Evolutionary conservation across 2,888 invertebrate genomes (phyloP), one percentile per base, ranked within the genome.

Genomic region (Drymonia ruficornis): DNA sequence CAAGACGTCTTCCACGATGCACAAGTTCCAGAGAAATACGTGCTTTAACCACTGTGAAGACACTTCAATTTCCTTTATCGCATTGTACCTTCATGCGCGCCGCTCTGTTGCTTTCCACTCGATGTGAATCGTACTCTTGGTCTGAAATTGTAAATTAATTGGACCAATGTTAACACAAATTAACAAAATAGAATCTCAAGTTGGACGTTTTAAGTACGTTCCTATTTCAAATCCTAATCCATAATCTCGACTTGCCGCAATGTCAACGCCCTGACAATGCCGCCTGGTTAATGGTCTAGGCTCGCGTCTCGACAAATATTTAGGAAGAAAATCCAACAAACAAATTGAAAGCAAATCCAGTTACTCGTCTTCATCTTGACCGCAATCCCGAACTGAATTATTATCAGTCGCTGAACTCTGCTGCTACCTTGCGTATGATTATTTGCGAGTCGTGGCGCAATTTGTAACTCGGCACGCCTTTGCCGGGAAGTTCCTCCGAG

Each of bases 361-460:
- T 40, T 16, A 16, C 9, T n/a, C 36, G n/a, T 36, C 36, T n/a
- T 36, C 36, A n/a, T 36, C 36, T 79, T 82, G 84, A 83, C 85
- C 79, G 76, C 79, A 77, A 77, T 79, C 70, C 67, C 67, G 67
- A 78, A 81, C 76, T 81, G 75, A 84, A 84, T 87, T 81, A 85
- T 79, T 80, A 81, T 81, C 80, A 78, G 73, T 73, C 72, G 19
- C 23, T 16, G 16, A 16, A 16, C 16, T 19, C 12, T 11, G 19
- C 4, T 5, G 19, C 43, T 76, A 85, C 81, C 84, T 83, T 83
- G 82, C 83, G 83, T 83, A 88, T 89, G 87, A 87, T 88, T 87
- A 87, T 87, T 88, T 87, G 84, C 75, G 78, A 85, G 84, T 80
- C 74, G 81, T 73, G 82, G 80, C 83, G 82, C 86, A 88, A 87